phyloP scores from a whole-genome alignment of 2,888 invertebrate genomes.

The Ectemnius lituratus region DNA sequence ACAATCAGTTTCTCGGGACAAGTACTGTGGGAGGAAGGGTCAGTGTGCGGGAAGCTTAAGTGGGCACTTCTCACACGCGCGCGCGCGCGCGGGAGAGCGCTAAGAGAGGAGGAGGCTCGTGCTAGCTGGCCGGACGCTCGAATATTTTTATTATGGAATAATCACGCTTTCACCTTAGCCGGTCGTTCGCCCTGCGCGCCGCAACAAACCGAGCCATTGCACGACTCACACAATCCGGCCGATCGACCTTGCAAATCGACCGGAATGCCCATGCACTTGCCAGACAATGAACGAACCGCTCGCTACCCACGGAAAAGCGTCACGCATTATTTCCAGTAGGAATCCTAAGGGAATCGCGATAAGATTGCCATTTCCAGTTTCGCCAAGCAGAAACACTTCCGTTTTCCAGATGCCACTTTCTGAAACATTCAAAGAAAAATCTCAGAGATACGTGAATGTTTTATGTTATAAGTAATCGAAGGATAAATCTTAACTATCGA shows the following conservation, averaged over 20 bases:
- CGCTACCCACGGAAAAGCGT: not conserved
- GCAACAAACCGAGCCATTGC: slow-evolving; percentile 34
- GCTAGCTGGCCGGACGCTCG: slow-evolving; percentile 61
- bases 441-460: too few relatives aligned
- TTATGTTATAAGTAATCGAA: too few relatives aligned
- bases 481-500: too few relatives aligned
- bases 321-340: not conserved
- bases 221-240: slow-evolving; percentile 19
- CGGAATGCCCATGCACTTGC: not conserved
- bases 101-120: slow-evolving; percentile 43
- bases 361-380: too few relatives aligned
- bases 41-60: too few relatives aligned
- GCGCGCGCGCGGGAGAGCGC: slow-evolving; percentile 10
- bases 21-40: too few relatives aligned
- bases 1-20: too few relatives aligned
- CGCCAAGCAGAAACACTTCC: too few relatives aligned
- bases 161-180: slow-evolving; percentile 72
- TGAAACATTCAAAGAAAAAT: too few relatives aligned
- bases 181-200: slow-evolving; percentile 64
- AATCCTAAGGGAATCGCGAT: too few relatives aligned
- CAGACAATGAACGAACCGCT: not conserved
- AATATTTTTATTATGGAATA: slow-evolving; percentile 71
- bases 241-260: slow-evolving; percentile 41
- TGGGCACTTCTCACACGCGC: too few relatives aligned
- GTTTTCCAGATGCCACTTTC: too few relatives aligned